Base-by-base conservation (phyloP, 92 coral and sea anemone species). In the Zoanthus sansibaricus region DNA sequence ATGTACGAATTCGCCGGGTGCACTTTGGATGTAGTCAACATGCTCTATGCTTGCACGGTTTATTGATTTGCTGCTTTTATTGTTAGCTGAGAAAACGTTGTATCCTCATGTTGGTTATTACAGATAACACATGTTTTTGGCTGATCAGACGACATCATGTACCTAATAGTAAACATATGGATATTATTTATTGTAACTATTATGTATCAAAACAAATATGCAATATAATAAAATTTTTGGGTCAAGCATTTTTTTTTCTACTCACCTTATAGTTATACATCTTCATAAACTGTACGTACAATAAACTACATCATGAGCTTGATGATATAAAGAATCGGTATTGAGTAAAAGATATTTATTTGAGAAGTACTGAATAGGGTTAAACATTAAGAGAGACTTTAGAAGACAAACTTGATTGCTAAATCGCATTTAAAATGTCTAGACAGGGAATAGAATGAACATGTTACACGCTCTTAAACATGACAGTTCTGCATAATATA, bases 91-190 rank as follows among this genome's bases (percentile, higher is more conserved):
- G 70, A 62, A 62, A 62, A 62, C 15, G 1, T 70, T 70, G 7
- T 70, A 30, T 70, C 47, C 74, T 70, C 74, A 70, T 70, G 74
- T 25, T 25, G 45, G 45, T 21, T 25, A 3, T 70, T 25, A 62
- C 70, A 62, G 74, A 25, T 70, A 70, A 25, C 74, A 70, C 74
- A 25, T 70, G 45, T 37, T 25, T 62, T 62, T 6, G 70, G 70
- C 70, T 62, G 70, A 62, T 62, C 70, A 62, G 70, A 62, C 70
- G 70, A 62, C 70, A 62, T 62, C 70, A 62, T 62, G 70, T 62
- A 62, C 70, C 70, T 62, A 62, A 62, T 62, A 62, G 30, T 62
- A 62, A 62, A 62, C 7, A 62, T 62, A 62, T 62, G 70, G 30
- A 62, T 62, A 0, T 15, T 1, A 62, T 62, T 62, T 62, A 62